These are phyloP conservation scores for Shargacucullia verbasci DNA, from an alignment of 2,888 invertebrate species.

Conservation along the genomic window DNA sequence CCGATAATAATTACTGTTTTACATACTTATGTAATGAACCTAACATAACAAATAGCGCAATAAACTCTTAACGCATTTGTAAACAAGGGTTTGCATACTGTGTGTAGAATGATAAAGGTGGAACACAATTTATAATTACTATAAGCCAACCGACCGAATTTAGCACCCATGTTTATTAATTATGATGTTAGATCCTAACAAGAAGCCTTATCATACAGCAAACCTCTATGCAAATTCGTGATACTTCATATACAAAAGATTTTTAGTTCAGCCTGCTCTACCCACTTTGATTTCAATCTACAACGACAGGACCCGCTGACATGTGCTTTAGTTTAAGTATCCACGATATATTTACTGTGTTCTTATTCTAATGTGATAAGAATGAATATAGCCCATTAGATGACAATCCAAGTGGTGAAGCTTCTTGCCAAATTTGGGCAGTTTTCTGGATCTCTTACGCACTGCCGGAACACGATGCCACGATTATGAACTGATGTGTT, in stretches of 20 bases:
- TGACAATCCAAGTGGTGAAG: slow-evolving; percentile 31
- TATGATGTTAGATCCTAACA: not conserved
- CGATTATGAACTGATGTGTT: slow-evolving; percentile 35
- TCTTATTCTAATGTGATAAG: slow-evolving; percentile 18
- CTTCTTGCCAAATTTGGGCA: slow-evolving; percentile 35
- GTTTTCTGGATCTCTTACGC: slow-evolving; percentile 9
- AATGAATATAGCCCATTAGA: slow-evolving; percentile 31
- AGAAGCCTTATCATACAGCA: no score
- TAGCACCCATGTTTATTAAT: not conserved
- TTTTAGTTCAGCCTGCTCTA: no score
- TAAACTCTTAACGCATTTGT: slow-evolving; percentile 45
- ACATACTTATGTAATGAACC: slow-evolving; percentile 72
- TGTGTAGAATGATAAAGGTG: not conserved
- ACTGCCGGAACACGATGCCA: slow-evolving; percentile 27
- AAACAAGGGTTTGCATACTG: slow-evolving; percentile 29
- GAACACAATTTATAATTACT: no score
- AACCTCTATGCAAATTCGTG: no score
- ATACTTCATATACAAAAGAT: no score
- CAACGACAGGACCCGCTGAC: not conserved
- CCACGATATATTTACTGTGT: not conserved
- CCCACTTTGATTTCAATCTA: slow-evolving; percentile 1
- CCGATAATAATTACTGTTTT: slow-evolving; percentile 72
- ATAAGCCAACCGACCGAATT: not conserved
- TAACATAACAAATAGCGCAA: slow-evolving; percentile 56
- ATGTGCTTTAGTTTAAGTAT: slow-evolving; percentile 2